Evolutionary conservation across 2,888 invertebrate species (phyloP).

Genomic region (Brachynemurus nebulosus): DNA sequence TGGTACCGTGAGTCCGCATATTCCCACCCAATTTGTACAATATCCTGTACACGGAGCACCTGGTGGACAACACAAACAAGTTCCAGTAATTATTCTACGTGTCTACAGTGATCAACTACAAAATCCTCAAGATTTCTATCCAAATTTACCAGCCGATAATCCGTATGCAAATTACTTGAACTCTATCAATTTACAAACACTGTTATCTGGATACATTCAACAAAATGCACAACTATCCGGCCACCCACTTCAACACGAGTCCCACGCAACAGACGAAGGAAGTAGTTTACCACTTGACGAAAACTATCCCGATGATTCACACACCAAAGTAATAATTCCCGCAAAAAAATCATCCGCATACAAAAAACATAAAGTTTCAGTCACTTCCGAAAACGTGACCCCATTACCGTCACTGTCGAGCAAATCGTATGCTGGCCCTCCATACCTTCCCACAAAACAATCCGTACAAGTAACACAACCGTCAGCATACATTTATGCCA

Average conservation of each 20-base stretch:
- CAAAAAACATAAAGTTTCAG: background rate
- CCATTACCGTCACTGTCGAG: too few relatives aligned
- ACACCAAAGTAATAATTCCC: conserved; percentile 39
- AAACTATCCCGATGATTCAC: conserved; percentile 42
- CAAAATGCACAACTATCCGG: conserved; percentile 19
- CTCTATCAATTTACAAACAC: conserved; percentile 38
- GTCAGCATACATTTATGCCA: background rate
- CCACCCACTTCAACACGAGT: conserved; percentile 28
- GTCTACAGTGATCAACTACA: conserved; percentile 41
- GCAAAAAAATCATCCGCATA: conserved; percentile 12
- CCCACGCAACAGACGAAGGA: conserved; percentile 18
- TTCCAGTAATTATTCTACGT: conserved; percentile 43
- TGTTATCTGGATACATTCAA: conserved; percentile 38
- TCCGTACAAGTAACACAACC: background rate
- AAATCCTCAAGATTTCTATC: conserved; percentile 38
- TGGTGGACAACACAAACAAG: conserved; percentile 31
- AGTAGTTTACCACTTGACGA: conserved; percentile 26
- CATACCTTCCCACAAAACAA: background rate
- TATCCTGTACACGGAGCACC: conserved; percentile 15
- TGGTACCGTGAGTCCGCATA: conserved; percentile 35
- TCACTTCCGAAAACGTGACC: too few relatives aligned
- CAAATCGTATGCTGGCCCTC: too few relatives aligned
- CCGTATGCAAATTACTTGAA: conserved; percentile 40
- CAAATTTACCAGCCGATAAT: conserved; percentile 40
- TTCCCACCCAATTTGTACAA: conserved; percentile 32